Conservation (phyloP, 2,797 vertebrate species). For the Schizopygopsis malacanthus region DNA sequence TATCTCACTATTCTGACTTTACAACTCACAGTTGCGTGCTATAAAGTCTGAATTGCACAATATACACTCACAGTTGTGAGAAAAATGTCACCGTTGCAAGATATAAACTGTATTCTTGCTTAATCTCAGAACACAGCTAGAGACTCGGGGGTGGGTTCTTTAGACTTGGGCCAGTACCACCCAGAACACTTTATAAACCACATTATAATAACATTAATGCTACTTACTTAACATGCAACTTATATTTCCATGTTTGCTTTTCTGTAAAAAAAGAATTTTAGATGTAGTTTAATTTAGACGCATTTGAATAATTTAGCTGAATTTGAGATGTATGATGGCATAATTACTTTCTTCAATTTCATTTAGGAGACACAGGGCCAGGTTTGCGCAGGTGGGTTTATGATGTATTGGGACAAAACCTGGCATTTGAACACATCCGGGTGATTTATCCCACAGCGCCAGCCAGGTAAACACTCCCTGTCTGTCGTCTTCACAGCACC, state of each 20-base stretch:
- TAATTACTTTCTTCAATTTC: background rate
- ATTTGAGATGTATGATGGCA: background rate
- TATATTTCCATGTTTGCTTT: background rate
- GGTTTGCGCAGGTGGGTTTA: constrained; percentile 85
- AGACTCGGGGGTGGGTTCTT: too few species aligned
- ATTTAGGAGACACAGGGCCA: constrained; percentile 85
- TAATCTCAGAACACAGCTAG: too few species aligned
- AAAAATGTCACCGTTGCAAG: background rate
- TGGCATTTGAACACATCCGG: constrained; percentile 87
- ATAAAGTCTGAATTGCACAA: background rate
- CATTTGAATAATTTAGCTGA: background rate
- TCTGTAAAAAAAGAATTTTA: background rate
- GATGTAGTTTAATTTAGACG: background rate
- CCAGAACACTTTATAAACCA: too few species aligned
- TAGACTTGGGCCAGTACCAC: too few species aligned
- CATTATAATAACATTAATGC: too few species aligned
- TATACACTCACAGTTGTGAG: background rate
- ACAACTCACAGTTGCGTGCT: background rate
- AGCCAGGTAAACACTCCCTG: constrained; percentile 74
- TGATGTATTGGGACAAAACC: constrained; percentile 81
- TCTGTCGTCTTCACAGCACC: background rate
- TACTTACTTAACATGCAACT: background rate
- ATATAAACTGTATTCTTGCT: too few species aligned
- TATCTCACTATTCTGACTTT: background rate
- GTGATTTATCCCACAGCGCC: constrained; percentile 90